These are phyloP conservation scores for Ispidina lecontei DNA, from an alignment of 2,797 vertebrate genomes.

Conservation along the genomic window DNA sequence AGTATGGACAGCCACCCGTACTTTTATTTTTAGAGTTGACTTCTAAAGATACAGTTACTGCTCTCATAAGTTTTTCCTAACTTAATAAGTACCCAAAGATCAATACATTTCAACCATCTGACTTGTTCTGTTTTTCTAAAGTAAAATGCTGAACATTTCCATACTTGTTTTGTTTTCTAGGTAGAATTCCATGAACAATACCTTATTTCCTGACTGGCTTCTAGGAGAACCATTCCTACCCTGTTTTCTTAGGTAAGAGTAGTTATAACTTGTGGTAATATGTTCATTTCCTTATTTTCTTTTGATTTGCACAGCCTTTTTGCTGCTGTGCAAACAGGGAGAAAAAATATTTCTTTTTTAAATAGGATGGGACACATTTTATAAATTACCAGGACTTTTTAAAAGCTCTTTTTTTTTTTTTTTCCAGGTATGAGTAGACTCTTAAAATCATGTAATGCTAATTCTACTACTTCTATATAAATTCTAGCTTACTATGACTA, in stretches of 20 bases:
- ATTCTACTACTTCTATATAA: not conserved
- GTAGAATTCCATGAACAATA: conserved; percentile 60
- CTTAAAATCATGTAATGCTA: not conserved
- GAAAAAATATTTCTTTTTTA: not conserved
- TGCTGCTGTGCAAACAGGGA: not conserved
- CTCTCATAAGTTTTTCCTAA: not conserved
- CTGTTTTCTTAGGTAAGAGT: conserved; percentile 76
- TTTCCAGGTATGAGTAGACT: not conserved
- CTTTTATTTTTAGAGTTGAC: conserved; percentile 48
- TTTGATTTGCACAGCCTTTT: not conserved
- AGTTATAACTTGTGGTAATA: not conserved
- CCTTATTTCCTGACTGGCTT: conserved; percentile 49
- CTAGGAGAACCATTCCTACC: conserved; percentile 22
- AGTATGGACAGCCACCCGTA: not conserved
- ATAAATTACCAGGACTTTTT: not conserved
- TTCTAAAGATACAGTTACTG: not conserved
- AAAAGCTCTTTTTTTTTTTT: not conserved
- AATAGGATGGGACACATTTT: not conserved
- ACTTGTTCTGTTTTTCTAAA: not conserved
- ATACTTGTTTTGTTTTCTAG: conserved; percentile 52
- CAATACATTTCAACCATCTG: not conserved
- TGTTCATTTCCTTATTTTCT: not conserved
- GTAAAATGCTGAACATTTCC: not conserved
- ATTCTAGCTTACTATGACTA: not conserved
- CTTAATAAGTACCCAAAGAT: not conserved